Evolutionary conservation across 1,140 invertebrate genomes (phyloP), one percentile per base, ranked within the genome.

Genomic region (Chironomus striatipennis): DNA sequence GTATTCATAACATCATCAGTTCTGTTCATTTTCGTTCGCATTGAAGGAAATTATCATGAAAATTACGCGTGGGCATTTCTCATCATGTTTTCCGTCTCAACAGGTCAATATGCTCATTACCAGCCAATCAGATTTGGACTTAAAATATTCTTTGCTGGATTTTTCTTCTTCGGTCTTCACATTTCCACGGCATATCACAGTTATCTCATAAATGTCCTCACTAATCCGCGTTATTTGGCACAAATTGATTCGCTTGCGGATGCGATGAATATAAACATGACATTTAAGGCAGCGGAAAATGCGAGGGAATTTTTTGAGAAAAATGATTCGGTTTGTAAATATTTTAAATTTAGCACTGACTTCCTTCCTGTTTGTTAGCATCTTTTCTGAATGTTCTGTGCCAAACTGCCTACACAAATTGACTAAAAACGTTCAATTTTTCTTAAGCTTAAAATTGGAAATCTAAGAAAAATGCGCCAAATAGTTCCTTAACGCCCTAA

Each of bases 161-260:
- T 76, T 8, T 74, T 76, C 4, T 10, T 75, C 8, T 77, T 76
- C 42, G 73, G 73, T 9, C 74, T 77, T 1, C 42, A 76, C 7
- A 65, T 77, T 6, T 74, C 34, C 42, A 18, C 74, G 12, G 17
- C 74, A 10, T 77, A 76, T 73, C 47, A 75, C 57, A 75, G 73
- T 72, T 76, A 70, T 47, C 57, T 77, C 10, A 75, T 77, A 42
- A 43, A 70, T 21, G 65, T 75, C 8, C 74, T 77, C 5, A 76
- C 75, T 10, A 72, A 76, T 34, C 75, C 76, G 7, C 43, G 75
- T 1, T 75, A 75, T 17, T 72, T 75, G 42, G 42, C 21, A 9
- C 76, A 77, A 74, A 76, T 77, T n/a, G 17, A 70, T 0, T 72
- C 73, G 0, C 24, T 75, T 18, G 10, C 75, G 20, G 74, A 76